Conservation (phyloP, 2,797 vertebrate genomes). For the Adrianichthys oophorus region DNA sequence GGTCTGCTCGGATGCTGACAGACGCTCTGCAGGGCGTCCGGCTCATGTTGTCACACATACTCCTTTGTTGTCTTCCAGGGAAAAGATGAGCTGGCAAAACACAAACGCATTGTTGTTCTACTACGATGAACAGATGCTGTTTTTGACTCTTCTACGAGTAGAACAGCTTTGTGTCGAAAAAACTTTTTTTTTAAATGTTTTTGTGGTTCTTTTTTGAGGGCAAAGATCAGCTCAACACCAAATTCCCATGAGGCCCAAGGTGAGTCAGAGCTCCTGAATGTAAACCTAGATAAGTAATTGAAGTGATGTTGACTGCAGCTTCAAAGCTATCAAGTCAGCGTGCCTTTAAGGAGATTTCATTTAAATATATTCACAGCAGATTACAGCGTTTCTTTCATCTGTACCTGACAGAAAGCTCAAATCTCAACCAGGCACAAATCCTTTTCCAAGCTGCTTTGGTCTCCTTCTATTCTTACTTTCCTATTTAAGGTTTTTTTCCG, state of each 20-base stretch:
- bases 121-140: conserved; percentile 35
- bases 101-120: conserved; percentile 23
- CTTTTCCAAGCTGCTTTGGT: conserved; percentile 43
- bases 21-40: conserved; percentile 3
- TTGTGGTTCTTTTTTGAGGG: conserved; percentile 10
- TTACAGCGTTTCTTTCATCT: conserved; percentile 40
- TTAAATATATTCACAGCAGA: conserved; percentile 31
- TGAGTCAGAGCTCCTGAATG: too few species aligned
- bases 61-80: conserved; percentile 20
- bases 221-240: conserved; percentile 6
- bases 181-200: conserved; percentile 5
- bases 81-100: conserved; percentile 14
- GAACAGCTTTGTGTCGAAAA: conserved; percentile 18
- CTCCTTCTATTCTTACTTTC: conserved; percentile 50
- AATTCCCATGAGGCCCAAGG: background rate
- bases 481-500: conserved; percentile 52
- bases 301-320: too few species aligned
- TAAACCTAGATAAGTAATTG: too few species aligned
- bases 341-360: conserved; percentile 25
- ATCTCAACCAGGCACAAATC: conserved; percentile 36
- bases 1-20: conserved; percentile 21
- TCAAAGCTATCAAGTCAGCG: conserved; percentile 2
- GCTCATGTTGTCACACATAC: too few species aligned
- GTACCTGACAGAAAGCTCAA: conserved; percentile 46
- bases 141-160: conserved; percentile 20